These are phyloP conservation scores for Acleris laterana DNA, from an alignment of 2,888 invertebrate species.

Conservation along the genomic window DNA sequence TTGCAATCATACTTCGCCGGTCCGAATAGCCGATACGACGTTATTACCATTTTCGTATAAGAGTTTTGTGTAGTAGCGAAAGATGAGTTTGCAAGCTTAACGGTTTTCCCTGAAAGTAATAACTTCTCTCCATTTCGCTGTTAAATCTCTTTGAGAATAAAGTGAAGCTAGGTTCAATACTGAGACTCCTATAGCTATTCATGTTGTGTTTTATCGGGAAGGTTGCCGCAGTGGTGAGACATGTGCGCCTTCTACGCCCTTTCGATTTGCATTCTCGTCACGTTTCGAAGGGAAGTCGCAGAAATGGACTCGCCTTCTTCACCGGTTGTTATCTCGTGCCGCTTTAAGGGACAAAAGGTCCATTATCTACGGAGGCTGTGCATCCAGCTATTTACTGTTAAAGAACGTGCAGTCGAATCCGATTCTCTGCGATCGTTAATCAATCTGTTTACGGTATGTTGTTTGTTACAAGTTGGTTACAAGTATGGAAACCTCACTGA, in stretches of 20 bases:
- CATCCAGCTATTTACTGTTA: conserved; percentile 3
- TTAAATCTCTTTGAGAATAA: conserved; percentile 3
- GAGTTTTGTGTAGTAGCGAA: conserved; percentile 43
- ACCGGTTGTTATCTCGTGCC: conserved; percentile 33
- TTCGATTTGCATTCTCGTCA: conserved; percentile 60
- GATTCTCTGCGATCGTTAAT: too few relatives aligned
- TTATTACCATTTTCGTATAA: conserved; percentile 60
- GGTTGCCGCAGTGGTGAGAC: conserved; percentile 18
- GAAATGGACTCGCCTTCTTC: conserved; percentile 54
- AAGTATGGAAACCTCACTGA: too few relatives aligned
- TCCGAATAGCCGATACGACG: conserved; percentile 55
- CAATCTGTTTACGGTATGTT: too few relatives aligned
- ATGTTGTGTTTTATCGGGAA: not conserved
- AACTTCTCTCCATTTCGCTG: not conserved
- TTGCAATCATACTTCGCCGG: conserved; percentile 65
- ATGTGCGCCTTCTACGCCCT: conserved; percentile 11
- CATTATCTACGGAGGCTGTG: conserved; percentile 26
- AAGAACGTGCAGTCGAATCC: not conserved
- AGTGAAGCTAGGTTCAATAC: not conserved
- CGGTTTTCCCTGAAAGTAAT: conserved; percentile 13
- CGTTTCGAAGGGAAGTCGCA: conserved; percentile 57
- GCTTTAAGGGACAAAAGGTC: conserved; percentile 29
- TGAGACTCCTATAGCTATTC: not conserved
- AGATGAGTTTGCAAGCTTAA: conserved; percentile 27
- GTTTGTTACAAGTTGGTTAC: too few relatives aligned